Evolutionary conservation across 1,140 invertebrate species (phyloP), one percentile per base, ranked within the genome.

Genomic region (Habropoda laboriosa): DNA sequence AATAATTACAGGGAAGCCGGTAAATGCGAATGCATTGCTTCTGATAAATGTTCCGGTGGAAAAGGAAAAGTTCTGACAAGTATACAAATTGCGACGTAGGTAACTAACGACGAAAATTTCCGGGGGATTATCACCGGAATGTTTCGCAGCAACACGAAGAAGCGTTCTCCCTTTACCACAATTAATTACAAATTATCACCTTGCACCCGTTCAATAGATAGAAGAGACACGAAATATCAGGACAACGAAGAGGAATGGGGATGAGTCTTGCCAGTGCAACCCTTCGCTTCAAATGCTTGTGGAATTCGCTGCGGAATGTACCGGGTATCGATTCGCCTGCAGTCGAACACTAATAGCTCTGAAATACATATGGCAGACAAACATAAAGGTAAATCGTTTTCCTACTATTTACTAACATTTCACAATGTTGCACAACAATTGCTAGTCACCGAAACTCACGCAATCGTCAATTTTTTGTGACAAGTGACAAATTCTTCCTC

Each of bases 341-440:
- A 88, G 86, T 81, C 85, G 81, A 89, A 89, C 83, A 87, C 78
- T 89, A 90, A 89, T 86, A 89, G 85, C 86, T 80, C 72, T 70
- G 81, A 84, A 85, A 88, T 89, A 84, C 87, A 78, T 85, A 80
- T 76, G 79, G 68, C 60, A 71, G 79, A 51, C 38, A 27, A 47
- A 35, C n/a, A 58, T 66, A 58, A 67, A 27, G 63, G 51, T 53
- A 49, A 40, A 80, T 73, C 77, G 72, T 53, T 58, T 72, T 58
- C 47, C 57, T 47, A 63, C 45, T 70, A 45, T 30, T 32, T 21
- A 13, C 7, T 12, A 21, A 61, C 32, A 30, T 24, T 61, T 61
- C n/a, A n/a, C n/a, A n/a, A n/a, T n/a, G n/a, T n/a, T 42, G 40
- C 12, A 42, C 40, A 42, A 42, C 40, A 6, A 6, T 42, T 42